phyloP scores from a whole-genome alignment of 1,140 invertebrate species.

The Pinna nobilis region DNA sequence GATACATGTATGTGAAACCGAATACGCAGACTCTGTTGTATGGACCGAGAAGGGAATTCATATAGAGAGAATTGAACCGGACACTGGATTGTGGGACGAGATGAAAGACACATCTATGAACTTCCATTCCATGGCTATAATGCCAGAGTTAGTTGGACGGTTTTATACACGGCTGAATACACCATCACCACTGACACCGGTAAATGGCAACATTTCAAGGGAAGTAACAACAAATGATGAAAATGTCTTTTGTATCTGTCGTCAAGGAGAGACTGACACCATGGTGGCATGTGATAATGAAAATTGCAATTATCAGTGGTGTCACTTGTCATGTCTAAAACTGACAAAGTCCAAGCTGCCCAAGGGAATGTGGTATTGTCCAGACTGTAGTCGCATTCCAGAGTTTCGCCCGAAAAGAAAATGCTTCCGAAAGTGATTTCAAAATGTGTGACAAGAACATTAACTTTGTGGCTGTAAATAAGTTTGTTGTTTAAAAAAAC shows the following conservation, averaged over 20 bases:
- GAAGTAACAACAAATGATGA: not conserved
- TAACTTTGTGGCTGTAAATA: no score
- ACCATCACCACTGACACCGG: not conserved
- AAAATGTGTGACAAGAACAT: no score
- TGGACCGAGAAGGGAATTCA: conserved; percentile 22
- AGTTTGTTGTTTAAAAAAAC: no score
- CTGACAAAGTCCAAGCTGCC: not conserved
- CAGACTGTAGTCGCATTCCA: conserved; percentile 10
- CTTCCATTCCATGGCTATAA: conserved; percentile 8
- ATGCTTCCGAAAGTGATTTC: no score
- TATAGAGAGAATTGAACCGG: not conserved
- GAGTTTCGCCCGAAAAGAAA: not conserved
- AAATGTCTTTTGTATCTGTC: not conserved
- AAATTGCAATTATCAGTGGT: conserved; percentile 10
- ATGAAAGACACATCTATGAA: not conserved
- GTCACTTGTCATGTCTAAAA: not conserved
- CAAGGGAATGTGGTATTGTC: conserved; percentile 15
- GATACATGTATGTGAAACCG: not conserved
- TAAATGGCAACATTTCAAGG: not conserved
- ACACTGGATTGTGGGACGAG: not conserved
- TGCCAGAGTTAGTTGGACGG: not conserved
- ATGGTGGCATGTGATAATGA: conserved; percentile 16
- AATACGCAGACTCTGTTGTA: conserved; percentile 34
- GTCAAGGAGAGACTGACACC: not conserved
- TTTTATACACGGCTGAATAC: not conserved